These are phyloP conservation scores for Lissonota sp. DNA, from an alignment of 2,888 invertebrate genomes.

Conservation along the genomic window DNA sequence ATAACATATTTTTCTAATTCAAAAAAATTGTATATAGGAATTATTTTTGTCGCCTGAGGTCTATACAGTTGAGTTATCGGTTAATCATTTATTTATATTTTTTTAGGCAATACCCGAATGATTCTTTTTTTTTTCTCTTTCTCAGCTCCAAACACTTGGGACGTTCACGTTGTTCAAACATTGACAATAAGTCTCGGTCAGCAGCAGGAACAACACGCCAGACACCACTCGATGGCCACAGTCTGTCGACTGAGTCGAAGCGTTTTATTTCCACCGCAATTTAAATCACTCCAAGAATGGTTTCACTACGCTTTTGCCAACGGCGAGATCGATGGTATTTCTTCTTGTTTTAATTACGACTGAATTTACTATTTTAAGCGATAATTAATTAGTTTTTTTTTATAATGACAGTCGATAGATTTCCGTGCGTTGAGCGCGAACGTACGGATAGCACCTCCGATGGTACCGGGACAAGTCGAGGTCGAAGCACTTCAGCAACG, in stretches of 20 bases:
- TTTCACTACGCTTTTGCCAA: constrained; percentile 98
- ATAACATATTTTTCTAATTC: neutral
- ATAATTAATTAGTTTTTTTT: constrained; percentile 1
- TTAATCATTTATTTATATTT: too few species aligned
- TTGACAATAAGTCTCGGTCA: constrained; percentile 95
- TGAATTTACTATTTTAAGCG: constrained; percentile 14
- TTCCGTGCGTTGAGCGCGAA: constrained; percentile 94
- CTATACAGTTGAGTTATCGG: too few species aligned
- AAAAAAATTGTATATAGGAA: too few species aligned
- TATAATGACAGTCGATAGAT: constrained; percentile 93
- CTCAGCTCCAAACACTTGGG: constrained; percentile 85
- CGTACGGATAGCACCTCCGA: constrained; percentile 85
- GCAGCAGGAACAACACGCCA: constrained; percentile 86
- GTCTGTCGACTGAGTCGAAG: constrained; percentile 96
- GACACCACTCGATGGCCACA: constrained; percentile 96
- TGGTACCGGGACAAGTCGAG: constrained; percentile 80
- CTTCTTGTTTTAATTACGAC: too few species aligned
- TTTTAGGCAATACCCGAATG: neutral
- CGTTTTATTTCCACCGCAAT: constrained; percentile 97
- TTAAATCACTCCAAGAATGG: constrained; percentile 97
- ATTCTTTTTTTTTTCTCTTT: constrained; percentile 16
- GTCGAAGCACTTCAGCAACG: constrained; percentile 84
- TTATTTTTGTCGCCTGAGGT: too few species aligned
- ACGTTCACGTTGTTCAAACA: constrained; percentile 95
- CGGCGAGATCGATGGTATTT: constrained; percentile 95